Evolutionary conservation across 2,797 vertebrate genomes (phyloP), one percentile per base, ranked within the genome.

Genomic region (Sternarchorhynchus goeldii): DNA sequence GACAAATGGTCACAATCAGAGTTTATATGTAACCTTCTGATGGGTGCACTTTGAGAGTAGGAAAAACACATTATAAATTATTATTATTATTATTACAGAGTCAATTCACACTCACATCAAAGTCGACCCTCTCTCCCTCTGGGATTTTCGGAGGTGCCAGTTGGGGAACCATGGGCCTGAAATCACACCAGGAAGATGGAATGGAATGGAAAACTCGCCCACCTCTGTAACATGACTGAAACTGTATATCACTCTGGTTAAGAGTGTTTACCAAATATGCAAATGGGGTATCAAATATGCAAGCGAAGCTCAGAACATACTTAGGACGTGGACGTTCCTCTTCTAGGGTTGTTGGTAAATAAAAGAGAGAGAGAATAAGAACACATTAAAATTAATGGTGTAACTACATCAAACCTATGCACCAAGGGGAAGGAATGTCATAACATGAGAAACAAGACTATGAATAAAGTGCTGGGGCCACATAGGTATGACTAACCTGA

Each of bases 71-170:
- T 25, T 25, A 25, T 25, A 25, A 25, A 36, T 36, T 36, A 36
- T 36, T 36, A 36, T 36, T 36, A 36, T n/a, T 59, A 59, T n/a
- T 59, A n/a, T n/a, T 59, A 25, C 8, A 55, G 2, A 20, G 8
- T 64, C 18, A 57, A 10, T 2, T 34, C 12, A 29, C 14, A 90
- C 95, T 94, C 86, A 97, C 96, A 88, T 97, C 96, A 81, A 97
- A 97, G 85, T 97, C 96, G 60, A 97, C 96, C 18, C 95, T 90
- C 0, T 97, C 96, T 39, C 96, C 96, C 77, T 97, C 96, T 0
- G 96, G 96, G 78, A 97, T 97, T 89, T 97, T 97, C 0, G 95
- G 96, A 36, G 95, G 91, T 6, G 93, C 94, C 71, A 95, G 84
- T 39, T 96, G 95, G 31, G 96, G 93, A 4, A 91, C 92, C 89